These are phyloP conservation scores for Eremobia ochroleuca DNA, from an alignment of 2,888 invertebrate genomes.

Conservation along the genomic window DNA sequence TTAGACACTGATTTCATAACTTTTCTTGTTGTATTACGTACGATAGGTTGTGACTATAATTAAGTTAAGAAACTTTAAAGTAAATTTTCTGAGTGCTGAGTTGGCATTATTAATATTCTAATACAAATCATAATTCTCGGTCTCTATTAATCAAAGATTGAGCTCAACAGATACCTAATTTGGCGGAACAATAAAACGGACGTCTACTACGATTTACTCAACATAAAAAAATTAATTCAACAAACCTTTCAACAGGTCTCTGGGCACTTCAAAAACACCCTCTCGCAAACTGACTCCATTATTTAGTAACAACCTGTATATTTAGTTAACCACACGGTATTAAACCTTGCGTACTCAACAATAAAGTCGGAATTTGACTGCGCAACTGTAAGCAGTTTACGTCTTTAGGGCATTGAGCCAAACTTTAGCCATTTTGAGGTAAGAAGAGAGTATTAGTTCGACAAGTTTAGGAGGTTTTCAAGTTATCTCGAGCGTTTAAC, in stretches of 20 bases:
- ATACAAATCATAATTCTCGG: not conserved
- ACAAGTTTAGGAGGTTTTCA: conserved; percentile 86
- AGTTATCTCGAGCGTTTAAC: conserved; percentile 80
- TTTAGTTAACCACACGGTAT: conserved; percentile 54
- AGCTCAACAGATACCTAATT: conserved; percentile 23
- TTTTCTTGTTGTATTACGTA: not conserved
- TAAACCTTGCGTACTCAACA: conserved; percentile 62
- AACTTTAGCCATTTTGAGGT: conserved; percentile 87
- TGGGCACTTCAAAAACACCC: conserved; percentile 78
- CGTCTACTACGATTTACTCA: conserved; percentile 59
- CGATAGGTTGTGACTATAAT: not conserved
- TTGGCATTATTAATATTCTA: not conserved
- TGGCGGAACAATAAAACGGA: conserved; percentile 37
- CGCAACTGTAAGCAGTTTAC: conserved; percentile 67
- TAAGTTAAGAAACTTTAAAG: not conserved
- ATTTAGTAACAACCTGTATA: conserved; percentile 79
- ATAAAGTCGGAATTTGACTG: conserved; percentile 74
- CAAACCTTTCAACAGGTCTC: conserved; percentile 80
- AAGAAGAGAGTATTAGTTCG: conserved; percentile 88
- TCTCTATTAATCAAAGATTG: not conserved
- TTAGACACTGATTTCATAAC: too few species aligned
- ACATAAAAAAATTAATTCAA: conserved; percentile 72
- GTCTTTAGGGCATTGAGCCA: conserved; percentile 69
- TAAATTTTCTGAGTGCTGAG: not conserved
- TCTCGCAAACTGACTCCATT: conserved; percentile 79